These are phyloP conservation scores for Harmothoe impar DNA, from an alignment of 2,888 invertebrate species.

Conservation along the genomic window DNA sequence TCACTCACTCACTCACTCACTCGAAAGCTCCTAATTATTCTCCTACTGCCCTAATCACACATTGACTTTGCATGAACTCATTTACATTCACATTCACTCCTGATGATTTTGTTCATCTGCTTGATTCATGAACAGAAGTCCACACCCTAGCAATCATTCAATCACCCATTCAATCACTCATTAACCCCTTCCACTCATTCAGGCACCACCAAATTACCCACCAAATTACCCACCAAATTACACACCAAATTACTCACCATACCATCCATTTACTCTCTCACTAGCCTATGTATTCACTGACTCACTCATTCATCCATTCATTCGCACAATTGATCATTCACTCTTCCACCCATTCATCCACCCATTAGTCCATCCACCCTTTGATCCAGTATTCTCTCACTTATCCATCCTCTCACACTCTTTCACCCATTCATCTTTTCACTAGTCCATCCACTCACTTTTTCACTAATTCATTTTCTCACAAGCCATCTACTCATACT, in stretches of 20 bases:
- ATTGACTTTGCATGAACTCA: too few species aligned
- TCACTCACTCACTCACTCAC: not conserved
- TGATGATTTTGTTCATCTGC: too few species aligned
- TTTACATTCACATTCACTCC: too few species aligned
- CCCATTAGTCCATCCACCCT: not conserved
- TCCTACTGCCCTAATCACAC: too few species aligned
- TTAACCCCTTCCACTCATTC: not conserved
- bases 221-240: constrained; percentile 1
- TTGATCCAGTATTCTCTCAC: not conserved
- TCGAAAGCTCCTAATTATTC: not conserved
- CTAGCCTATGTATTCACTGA: not conserved
- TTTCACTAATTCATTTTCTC: not conserved
- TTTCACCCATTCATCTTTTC: not conserved
- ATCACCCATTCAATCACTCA: not conserved
- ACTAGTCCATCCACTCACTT: not conserved
- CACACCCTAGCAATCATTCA: too few species aligned
- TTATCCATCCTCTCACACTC: not conserved
- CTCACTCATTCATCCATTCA: too few species aligned
- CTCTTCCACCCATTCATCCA: not conserved
- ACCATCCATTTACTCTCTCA: not conserved
- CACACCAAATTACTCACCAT: too few species aligned
- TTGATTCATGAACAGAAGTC: too few species aligned
- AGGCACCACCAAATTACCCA: not conserved
- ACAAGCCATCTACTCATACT: not conserved
- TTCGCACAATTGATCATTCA: not conserved